These are phyloP conservation scores for Ceyx cyanopectus DNA, from an alignment of 2,113 vertebrate species.

Conservation along the genomic window DNA sequence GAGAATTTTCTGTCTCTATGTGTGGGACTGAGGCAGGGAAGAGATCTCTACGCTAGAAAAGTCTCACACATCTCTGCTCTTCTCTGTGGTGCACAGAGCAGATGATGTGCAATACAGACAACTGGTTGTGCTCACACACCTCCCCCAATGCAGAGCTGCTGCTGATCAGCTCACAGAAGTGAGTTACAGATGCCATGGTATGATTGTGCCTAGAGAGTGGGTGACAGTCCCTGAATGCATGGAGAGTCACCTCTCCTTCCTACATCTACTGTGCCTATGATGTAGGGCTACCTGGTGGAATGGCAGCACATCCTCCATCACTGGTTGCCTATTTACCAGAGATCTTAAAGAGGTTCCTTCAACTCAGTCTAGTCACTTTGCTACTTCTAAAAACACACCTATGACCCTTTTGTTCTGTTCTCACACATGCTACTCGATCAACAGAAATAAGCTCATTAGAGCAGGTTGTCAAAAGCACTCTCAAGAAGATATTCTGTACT, in stretches of 20 bases:
- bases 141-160: fast-evolving
- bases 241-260: background rate
- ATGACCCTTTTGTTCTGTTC: background rate
- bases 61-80: background rate
- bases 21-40: background rate
- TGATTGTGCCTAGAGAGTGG: background rate
- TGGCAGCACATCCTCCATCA: fast-evolving
- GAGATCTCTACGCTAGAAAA: background rate
- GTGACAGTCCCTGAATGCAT: background rate
- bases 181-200: fast-evolving
- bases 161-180: background rate
- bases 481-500: background rate
- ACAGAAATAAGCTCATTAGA: background rate
- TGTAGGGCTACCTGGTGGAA: background rate
- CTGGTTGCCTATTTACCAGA: background rate
- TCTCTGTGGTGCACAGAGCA: fast-evolving
- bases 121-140: too few relatives aligned
- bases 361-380: background rate
- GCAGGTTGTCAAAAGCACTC: background rate
- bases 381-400: background rate
- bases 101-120: fast-evolving
- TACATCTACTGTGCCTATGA: fast-evolving
- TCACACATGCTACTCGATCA: background rate
- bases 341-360: background rate
- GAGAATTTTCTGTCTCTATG: background rate